A percentile compares a stretch with the other conserved stretches of the same genome.
Evolutionary conservation across 2,113 vertebrate genomes (phyloP).

Genomic region (Meles meles): DNA sequence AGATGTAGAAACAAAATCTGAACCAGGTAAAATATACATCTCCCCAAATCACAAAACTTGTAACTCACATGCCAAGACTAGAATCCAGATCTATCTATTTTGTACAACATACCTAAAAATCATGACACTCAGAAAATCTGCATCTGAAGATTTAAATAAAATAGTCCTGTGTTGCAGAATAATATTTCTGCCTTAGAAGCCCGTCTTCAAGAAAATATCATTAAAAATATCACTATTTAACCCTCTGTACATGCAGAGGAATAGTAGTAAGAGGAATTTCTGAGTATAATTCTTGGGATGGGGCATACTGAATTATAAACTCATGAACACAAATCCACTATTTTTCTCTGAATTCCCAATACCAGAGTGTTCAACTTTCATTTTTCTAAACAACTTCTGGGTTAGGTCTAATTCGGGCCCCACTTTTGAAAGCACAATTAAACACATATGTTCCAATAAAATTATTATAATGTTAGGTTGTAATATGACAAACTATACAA

Average conservation of each 20-base stretch:
- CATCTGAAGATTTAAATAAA: not conserved
- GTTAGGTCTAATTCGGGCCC: not conserved
- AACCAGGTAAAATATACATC: not conserved
- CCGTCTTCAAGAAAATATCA: constrained; percentile 4
- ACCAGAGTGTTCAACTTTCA: not conserved
- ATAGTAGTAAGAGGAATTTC: not conserved
- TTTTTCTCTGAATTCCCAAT: not conserved
- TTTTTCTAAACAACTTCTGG: not conserved
- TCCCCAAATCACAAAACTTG: not conserved
- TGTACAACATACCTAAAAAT: not conserved
- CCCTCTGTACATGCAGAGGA: not conserved
- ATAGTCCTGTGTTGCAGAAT: not conserved
- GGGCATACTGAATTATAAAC: not conserved
- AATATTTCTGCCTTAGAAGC: not conserved
- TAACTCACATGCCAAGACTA: not conserved
- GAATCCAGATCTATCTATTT: not conserved
- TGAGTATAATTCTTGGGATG: not conserved
- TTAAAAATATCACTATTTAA: not conserved
- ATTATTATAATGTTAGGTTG: not conserved
- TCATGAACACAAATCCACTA: not conserved
- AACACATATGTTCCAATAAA: not conserved
- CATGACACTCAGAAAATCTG: not conserved
- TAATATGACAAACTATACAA: not conserved
- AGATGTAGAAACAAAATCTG: not conserved
- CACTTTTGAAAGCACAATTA: not conserved